These are phyloP conservation scores for Drosophila auraria DNA, from an alignment of 1,140 invertebrate species.

Conservation along the genomic window DNA sequence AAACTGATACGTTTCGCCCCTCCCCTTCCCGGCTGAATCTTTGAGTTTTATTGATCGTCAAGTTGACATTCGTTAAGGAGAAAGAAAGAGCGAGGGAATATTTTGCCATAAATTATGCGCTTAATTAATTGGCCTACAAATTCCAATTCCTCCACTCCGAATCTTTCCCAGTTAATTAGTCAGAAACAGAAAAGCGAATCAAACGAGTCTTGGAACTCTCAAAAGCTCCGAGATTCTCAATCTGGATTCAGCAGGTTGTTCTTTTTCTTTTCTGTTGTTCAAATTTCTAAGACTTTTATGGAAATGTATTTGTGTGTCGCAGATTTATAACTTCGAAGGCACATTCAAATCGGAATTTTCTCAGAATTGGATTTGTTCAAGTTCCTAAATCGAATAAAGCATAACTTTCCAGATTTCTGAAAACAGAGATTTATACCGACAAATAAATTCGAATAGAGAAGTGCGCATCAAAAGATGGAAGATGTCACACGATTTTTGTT, in stretches of 20 bases:
- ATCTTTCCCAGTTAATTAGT: conserved; percentile 71
- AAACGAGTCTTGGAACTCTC: conserved; percentile 20
- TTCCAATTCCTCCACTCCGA: conserved; percentile 44
- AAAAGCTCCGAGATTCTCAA: conserved; percentile 22
- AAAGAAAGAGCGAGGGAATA: conserved; percentile 29
- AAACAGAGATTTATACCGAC: conserved; percentile 20
- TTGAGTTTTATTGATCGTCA: conserved; percentile 58
- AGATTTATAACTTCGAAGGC: conserved; percentile 47
- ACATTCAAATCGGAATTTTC: conserved; percentile 61
- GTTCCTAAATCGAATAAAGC: conserved; percentile 14
- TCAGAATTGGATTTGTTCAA: conserved; percentile 61
- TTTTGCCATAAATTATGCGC: conserved; percentile 78
- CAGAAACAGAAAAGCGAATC: conserved; percentile 22
- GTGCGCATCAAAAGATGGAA: background rate
- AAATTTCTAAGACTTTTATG: conserved; percentile 53
- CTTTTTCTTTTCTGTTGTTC: background rate
- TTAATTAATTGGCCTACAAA: conserved; percentile 80
- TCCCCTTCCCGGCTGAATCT: conserved; percentile 11
- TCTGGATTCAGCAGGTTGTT: conserved; percentile 56
- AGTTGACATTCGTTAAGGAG: conserved; percentile 44
- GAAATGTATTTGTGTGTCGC: conserved; percentile 56
- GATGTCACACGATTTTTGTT: too few species aligned
- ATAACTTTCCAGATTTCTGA: conserved; percentile 11
- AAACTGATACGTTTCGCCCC: conserved; percentile 65
- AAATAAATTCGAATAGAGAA: conserved; percentile 7